Base-by-base conservation (phyloP, 2,888 invertebrate species). In the Oasisia sp. region DNA sequence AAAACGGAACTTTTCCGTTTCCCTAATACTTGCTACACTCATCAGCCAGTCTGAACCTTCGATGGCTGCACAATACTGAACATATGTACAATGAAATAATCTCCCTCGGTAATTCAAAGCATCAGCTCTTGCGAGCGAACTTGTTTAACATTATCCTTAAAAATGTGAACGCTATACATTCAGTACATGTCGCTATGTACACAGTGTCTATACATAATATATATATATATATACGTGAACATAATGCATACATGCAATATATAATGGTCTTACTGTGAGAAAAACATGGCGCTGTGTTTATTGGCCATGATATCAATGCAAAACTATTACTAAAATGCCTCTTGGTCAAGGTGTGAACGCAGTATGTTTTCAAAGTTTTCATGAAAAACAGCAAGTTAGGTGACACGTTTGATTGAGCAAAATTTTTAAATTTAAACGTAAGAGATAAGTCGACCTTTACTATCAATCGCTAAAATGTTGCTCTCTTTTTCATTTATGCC, bases 31-130 rank as follows among this genome's bases (percentile, higher is more conserved):
- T 74, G 74, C 74, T 74, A 74, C n/a, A n/a, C 27, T 74, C 19
- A n/a, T 74, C 74, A 74, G 74, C 74, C 74, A 74, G 27, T 74
- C 74, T 27, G 74, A 74, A 74, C 74, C 27, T 7, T n/a, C 27
- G n/a, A 27, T n/a, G 74, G 74, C 74, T 74, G 74, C 74, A 74
- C 74, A 74, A 74, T 74, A 74, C 74, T 74, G 74, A 74, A 74
- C 74, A 19, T 74, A 74, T 74, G 74, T 74, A 74, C 74, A 74
- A 74, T 74, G 74, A n/a, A 74, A 74, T 74, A 74, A 74, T 74
- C 74, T 74, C 74, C 74, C 74, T 74, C 27, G 74, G 74, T 74
- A 74, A 74, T 74, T 74, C 74, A 74, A 74, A 74, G 74, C n/a
- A 50, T 50, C 50, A 74, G 27, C 74, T 74, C 74, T 74, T 74